Percentiles rank a stretch among this genome's conserved stretches.
Evolutionary conservation across 2,113 vertebrate species (phyloP).

Genomic region (Pangasianodon hypophthalmus): DNA sequence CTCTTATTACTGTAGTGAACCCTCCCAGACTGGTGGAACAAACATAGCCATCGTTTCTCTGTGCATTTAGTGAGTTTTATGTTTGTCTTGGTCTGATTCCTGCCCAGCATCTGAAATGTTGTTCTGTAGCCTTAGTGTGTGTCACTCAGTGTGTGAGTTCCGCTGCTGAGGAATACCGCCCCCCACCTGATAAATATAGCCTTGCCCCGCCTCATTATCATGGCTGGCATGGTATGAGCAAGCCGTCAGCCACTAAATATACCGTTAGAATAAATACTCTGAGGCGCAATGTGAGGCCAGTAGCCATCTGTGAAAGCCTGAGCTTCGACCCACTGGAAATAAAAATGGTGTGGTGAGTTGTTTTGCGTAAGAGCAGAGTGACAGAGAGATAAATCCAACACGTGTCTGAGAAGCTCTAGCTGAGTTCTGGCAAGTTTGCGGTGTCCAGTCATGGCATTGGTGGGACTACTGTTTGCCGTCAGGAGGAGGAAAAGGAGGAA

Average conservation of each 20-base stretch:
- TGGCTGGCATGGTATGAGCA: conserved; percentile 69
- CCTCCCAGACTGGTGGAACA: conserved; percentile 34
- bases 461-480: conserved; percentile 61
- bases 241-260: conserved; percentile 73
- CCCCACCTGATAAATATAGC: conserved; percentile 73
- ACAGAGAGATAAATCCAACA: conserved; percentile 50
- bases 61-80: conserved; percentile 54
- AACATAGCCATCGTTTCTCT: conserved; percentile 55
- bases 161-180: conserved; percentile 67
- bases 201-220: conserved; percentile 72
- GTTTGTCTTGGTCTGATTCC: conserved; percentile 36
- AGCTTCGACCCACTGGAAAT: conserved; percentile 53
- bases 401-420: conserved; percentile 57
- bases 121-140: conserved; percentile 39
- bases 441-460: conserved; percentile 67
- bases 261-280: conserved; percentile 74
- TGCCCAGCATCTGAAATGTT: conserved; percentile 9
- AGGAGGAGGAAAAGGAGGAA: conserved; percentile 47
- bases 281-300: conserved; percentile 67
- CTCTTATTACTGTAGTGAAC: conserved; percentile 40
- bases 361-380: conserved; percentile 60
- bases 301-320: conserved; percentile 62
- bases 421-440: conserved; percentile 60
- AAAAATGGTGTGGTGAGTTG: conserved; percentile 50
- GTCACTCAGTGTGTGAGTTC: conserved; percentile 34